Base-by-base conservation (phyloP, 2,113 vertebrate genomes). In the Centrocercus urophasianus region DNA sequence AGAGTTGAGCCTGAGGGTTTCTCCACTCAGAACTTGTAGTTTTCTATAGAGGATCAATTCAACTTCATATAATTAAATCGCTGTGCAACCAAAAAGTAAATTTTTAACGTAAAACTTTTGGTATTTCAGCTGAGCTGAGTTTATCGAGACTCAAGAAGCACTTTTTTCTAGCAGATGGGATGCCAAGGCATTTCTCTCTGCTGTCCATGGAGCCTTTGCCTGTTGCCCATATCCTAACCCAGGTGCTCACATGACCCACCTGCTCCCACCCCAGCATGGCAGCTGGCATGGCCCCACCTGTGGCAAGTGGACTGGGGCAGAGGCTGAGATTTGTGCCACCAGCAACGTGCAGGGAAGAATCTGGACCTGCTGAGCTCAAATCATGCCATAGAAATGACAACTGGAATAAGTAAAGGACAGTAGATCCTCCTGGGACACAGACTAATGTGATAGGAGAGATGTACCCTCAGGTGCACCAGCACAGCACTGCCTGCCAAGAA, bases 331-430 rank as follows among this genome's bases (percentile, higher is more conserved):
- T 24, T 24, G 11, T 14, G 40, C 0, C n/a, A 20, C n/a, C 30
- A 54, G 64, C 0, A 0, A 22, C 0, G 11, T 13, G 28, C 59
- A 82, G 5, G 67, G 63, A 13, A 32, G 48, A 9, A 20, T 30
- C 11, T 15, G 24, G 54, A 60, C 2, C 4, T 40, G 0, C 0
- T 5, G 32, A 40, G 12, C 0, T 0, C 4, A 11, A n/a, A 2
- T 6, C 30, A 6, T 10, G 13, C 3, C 2, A 2, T 34, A 72
- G 22, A 30, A 82, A 15, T 20, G 66, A 36, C 6, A 7, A 1
- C 13, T 30, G 43, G 10, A 40, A 6, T 11, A 45, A 40, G 24
- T 1, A 28, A 48, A 36, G 67, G 54, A 45, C 60, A 50, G 2
- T 12, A 57, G 42, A 66, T 71, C 18, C 34, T 61, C 45, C 72